Evolutionary conservation across 2,888 invertebrate species (phyloP), one percentile per base, ranked within the genome.

Genomic region (Exephanes ischioxanthus): DNA sequence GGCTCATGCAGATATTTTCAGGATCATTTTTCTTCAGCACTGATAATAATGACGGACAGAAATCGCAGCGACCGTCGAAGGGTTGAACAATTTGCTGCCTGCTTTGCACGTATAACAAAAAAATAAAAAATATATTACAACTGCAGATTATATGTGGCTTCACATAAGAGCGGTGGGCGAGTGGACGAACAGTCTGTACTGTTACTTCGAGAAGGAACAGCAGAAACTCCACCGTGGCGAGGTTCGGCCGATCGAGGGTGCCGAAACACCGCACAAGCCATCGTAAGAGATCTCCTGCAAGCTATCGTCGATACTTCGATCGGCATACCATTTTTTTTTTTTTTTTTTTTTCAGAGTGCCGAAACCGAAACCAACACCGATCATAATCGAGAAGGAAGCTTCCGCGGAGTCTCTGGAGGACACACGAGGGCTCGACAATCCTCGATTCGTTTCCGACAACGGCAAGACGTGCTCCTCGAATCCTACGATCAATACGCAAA

Each of bases 81-180:
- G 45, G 16, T 16, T 53, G 6, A 55, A 11, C 33, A n/a, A 53
- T 19, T 45, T 45, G 16, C 14, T 45, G 16, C 45, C 45, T 45
- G 16, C 14, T 45, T 45, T 16, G 16, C n/a, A 70, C 4, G 33
- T 11, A 14, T 14, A 14, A 37, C 30, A 41, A 61, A 58, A 7
- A 37, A 37, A 30, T 1, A 45, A 26, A 33, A 70, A 41, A 55
- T 9, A 6, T 22, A 66, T 66, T 75, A 33, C 22, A 19, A 75
- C 41, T 91, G 11, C 92, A 97, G 98, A 97, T 91, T 97, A 97
- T 91, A 96, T 99, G 94, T 98, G 98, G 98, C 95, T 99, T 0
- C 99, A 99, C 93, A 97, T 99, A 85, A 96, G 99, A 87, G 98
- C 97, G 0, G 98, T 98, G 3, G 99, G 99, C 1, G 97, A 98